phyloP scores from a whole-genome alignment of 2,888 invertebrate species.

The Peribatodes rhomboidaria region DNA sequence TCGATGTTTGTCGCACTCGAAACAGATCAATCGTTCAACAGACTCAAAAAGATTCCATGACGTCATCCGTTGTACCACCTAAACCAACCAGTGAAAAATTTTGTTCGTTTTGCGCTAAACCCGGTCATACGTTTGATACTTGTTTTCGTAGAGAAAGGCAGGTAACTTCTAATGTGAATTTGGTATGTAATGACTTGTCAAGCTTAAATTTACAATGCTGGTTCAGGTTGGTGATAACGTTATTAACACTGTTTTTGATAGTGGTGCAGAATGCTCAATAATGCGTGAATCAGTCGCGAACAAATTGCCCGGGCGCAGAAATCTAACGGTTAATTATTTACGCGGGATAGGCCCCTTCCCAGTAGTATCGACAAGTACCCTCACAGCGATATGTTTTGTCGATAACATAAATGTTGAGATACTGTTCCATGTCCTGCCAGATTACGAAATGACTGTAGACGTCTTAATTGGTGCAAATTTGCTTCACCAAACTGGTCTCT shows the following conservation, averaged over 20 bases:
- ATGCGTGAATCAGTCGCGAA: conserved; percentile 48
- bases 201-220: conserved; percentile 36
- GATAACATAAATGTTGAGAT: conserved; percentile 43
- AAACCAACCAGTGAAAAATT: background rate
- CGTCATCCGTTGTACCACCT: background rate
- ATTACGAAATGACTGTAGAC: conserved; percentile 38
- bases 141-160: conserved; percentile 45
- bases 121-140: conserved; percentile 48
- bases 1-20: background rate
- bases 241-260: conserved; percentile 45
- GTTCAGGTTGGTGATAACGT: conserved; percentile 28
- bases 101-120: background rate
- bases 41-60: background rate
- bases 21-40: background rate
- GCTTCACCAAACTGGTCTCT: conserved; percentile 36
- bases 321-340: conserved; percentile 36
- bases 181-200: conserved; percentile 20
- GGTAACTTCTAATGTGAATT: conserved; percentile 48
- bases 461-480: conserved; percentile 46
- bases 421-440: conserved; percentile 45
- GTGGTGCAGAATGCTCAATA: too few relatives aligned
- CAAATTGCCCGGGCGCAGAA: conserved; percentile 46
- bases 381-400: conserved; percentile 37
- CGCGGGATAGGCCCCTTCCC: conserved; percentile 46
- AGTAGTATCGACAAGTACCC: conserved; percentile 33